A percentile compares a stretch with the other conserved stretches of the same genome.
Evolutionary conservation across 2,113 vertebrate genomes (phyloP).

Genomic region (Oxygymnocypris stewartii): DNA sequence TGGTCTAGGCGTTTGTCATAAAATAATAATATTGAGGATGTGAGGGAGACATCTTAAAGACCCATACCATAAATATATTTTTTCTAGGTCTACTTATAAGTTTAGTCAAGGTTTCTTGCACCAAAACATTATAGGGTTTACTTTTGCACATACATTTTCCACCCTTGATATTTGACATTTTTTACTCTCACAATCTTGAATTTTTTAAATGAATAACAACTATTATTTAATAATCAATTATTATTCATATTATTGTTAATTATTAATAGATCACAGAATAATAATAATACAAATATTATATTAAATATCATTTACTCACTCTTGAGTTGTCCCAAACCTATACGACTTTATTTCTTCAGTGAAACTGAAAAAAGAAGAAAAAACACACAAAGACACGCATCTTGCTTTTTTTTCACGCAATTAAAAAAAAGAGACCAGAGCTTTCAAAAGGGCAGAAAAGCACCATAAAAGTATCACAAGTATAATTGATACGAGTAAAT

Average conservation of each 20-base stretch:
- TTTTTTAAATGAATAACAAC: background rate
- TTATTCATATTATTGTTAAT: background rate
- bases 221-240: background rate
- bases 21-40: slow-evolving; percentile 32
- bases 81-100: background rate
- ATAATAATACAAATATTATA: background rate
- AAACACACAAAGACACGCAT: too few relatives aligned
- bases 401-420: too few relatives aligned
- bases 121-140: background rate
- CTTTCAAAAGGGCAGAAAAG: too few relatives aligned
- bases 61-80: background rate
- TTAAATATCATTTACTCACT: background rate
- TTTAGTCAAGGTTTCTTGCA: background rate
- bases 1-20: slow-evolving; percentile 13
- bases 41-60: background rate
- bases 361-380: background rate
- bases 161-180: background rate
- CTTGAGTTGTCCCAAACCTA: background rate
- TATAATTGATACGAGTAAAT: background rate
- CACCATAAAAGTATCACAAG: background rate
- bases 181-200: background rate
- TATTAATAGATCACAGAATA: background rate
- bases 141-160: background rate
- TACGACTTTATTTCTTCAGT: background rate
- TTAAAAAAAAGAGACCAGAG: too few relatives aligned